Percentiles rank a stretch among this genome's conserved stretches.
Evolutionary conservation across 1,140 invertebrate genomes (phyloP).

Genomic region (Solen grandis): DNA sequence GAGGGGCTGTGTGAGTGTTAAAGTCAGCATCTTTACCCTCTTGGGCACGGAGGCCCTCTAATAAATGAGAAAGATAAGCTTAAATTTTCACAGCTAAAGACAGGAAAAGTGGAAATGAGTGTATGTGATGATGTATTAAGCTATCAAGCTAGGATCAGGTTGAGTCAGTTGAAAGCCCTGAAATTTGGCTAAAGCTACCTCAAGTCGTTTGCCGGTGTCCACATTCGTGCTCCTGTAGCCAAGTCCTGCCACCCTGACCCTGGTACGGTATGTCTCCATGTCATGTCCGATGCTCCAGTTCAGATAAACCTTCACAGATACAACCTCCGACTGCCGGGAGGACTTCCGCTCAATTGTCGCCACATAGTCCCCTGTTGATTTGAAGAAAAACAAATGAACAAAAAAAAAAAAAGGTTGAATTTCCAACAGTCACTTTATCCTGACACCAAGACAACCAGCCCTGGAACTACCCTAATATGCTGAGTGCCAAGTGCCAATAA

Average conservation of each 20-base stretch:
- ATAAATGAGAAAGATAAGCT: too few species aligned
- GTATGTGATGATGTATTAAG: too few species aligned
- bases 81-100: too few species aligned
- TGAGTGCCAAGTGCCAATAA: neutral
- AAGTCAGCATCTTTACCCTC: too few species aligned
- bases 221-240: slow-evolving; percentile 47
- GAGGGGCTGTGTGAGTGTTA: too few species aligned
- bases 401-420: neutral
- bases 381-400: slow-evolving; percentile 13
- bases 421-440: neutral
- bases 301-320: slow-evolving; percentile 51
- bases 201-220: slow-evolving; percentile 44
- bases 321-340: slow-evolving; percentile 15
- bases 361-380: slow-evolving; percentile 53
- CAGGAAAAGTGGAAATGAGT: too few species aligned
- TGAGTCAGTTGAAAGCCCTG: too few species aligned
- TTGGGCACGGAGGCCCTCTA: too few species aligned
- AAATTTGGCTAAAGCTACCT: too few species aligned
- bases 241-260: slow-evolving; percentile 47
- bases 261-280: slow-evolving; percentile 1
- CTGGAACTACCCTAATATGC: too few species aligned
- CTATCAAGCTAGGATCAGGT: too few species aligned
- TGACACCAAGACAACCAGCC: too few species aligned
- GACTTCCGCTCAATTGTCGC: slow-evolving; percentile 40
- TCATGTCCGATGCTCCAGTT: slow-evolving; percentile 46